These are phyloP conservation scores for Sebastes minor DNA, from an alignment of 2,797 vertebrate species.

Conservation along the genomic window DNA sequence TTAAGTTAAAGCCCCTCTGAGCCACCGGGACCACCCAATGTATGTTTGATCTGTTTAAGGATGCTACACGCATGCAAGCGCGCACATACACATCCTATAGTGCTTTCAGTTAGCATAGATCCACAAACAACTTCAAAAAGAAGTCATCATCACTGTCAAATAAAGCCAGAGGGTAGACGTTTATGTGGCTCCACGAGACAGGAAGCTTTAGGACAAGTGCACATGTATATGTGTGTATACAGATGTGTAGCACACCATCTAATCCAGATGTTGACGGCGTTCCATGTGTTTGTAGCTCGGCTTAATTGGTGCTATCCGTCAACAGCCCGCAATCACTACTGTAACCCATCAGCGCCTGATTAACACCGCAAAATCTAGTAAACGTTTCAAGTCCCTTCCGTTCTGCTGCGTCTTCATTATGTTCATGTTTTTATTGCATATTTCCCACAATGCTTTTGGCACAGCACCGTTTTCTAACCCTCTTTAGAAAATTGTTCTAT, in stretches of 20 bases:
- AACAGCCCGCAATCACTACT: conserved; percentile 37
- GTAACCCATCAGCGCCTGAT: not conserved
- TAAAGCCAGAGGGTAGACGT: not conserved
- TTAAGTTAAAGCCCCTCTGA: conserved; percentile 12
- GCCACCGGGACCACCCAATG: conserved; percentile 31
- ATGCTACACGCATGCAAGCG: not conserved
- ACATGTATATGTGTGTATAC: not conserved
- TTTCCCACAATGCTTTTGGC: not conserved
- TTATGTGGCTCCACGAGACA: conserved; percentile 7
- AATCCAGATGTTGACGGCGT: conserved; percentile 46
- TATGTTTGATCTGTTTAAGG: conserved; percentile 35
- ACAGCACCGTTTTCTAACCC: not conserved
- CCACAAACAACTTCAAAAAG: conserved; percentile 20
- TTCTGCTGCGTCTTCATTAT: not conserved
- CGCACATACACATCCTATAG: not conserved
- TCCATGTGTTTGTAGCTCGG: conserved; percentile 31
- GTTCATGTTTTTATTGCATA: not conserved
- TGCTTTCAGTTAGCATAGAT: conserved; percentile 6
- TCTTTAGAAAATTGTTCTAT: not conserved
- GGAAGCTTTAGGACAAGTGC: conserved; percentile 22
- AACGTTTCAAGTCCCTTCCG: not conserved
- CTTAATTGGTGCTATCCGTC: conserved; percentile 59
- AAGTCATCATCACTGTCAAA: conserved; percentile 1
- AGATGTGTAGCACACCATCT: conserved; percentile 12
- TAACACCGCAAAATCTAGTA: not conserved